Conservation (phyloP, 2,113 vertebrate genomes). For the Peromyscus maniculatus region DNA sequence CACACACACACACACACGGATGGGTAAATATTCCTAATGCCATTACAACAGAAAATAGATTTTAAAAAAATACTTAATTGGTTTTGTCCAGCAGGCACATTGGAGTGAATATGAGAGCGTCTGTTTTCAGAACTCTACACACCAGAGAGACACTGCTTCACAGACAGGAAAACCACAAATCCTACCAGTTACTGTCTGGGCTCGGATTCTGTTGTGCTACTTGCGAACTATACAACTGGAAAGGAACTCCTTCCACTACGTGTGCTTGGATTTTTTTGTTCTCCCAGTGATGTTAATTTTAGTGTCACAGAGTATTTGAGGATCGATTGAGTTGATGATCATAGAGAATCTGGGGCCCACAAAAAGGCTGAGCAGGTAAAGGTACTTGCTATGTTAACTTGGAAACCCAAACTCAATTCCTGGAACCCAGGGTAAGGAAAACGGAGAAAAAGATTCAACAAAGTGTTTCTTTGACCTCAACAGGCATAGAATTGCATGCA, state of each 20-base stretch:
- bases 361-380: not conserved
- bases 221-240: not conserved
- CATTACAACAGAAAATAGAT: not conserved
- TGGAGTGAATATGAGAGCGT: not conserved
- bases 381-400: not conserved
- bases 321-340: not conserved
- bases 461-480: not conserved
- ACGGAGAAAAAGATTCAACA: not conserved
- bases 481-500: not conserved
- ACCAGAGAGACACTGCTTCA: fast-evolving
- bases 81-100: not conserved
- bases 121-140: not conserved
- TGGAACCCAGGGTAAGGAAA: not conserved
- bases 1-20: not conserved
- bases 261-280: not conserved
- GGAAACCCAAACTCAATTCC: not conserved
- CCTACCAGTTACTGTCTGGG: not conserved
- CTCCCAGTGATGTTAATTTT: not conserved
- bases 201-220: not conserved
- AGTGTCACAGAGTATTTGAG: not conserved
- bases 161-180: not conserved
- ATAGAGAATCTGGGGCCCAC: not conserved
- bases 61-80: not conserved
- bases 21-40: not conserved
- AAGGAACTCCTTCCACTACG: not conserved